Evolutionary conservation across 2,888 invertebrate genomes (phyloP), one percentile per base, ranked within the genome.

Genomic region (Mesorhabditis sp.): DNA sequence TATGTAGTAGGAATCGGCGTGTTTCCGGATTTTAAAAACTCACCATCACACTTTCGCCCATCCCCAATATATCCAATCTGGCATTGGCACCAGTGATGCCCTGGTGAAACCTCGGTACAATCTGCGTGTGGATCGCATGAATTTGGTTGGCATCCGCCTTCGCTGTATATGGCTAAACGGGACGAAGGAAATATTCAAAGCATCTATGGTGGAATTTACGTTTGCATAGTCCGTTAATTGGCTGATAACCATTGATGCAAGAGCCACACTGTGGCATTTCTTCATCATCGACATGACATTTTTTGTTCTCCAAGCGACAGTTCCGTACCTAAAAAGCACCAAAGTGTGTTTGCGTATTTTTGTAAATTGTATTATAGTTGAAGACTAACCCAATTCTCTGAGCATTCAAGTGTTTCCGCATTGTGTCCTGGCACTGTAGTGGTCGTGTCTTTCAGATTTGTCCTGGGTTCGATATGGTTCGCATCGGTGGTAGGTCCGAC

Each of bases 51-150:
- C 44, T 76, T 81, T 70, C 76, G 75, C 66, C 85, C 85, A 88
- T 95, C 94, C 58, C 95, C 95, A 10, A 91, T 90, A 86, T 90
- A 95, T 4, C 93, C 93, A 61, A 90, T 88, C 28, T 92, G 88
- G 85, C 95, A 95, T 83, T 92, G 91, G 85, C 95, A 95, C 68
- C 82, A 78, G 71, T 85, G 85, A 2, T 76, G 74, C 42, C 76
- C 77, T 4, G 82, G 82, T n/a, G 71, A 75, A 15, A 83, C 76
- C 66, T 85, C 82, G 67, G 82, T 80, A 73, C 85, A 85, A 13
- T 80, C 82, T 0, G 85, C 85, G 65, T 85, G 81, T 68, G 68
- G 61, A 70, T 83, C 76, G 67, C 85, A 85, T 13, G 58, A 13
- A 50, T 10, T 50, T n/a, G 58, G 4, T 63, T 13, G 7, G n/a